Evolutionary conservation across 92 coral and sea anemone species (phyloP).

Genomic region (Zoanthus solanderi): DNA sequence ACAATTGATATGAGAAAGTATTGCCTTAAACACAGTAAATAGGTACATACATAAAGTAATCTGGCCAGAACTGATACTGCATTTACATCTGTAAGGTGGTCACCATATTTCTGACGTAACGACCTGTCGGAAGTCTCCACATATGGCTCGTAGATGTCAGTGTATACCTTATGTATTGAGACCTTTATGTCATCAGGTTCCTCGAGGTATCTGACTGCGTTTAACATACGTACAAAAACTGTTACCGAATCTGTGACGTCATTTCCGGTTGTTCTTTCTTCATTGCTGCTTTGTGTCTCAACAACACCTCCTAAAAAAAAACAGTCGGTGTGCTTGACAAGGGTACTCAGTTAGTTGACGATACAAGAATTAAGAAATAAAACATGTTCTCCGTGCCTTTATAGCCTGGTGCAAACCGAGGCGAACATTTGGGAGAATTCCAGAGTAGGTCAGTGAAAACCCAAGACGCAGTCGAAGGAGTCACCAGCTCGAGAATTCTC

Average conservation of each 20-base stretch:
- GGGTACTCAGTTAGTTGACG: too few species aligned
- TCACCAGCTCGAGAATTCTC: too few species aligned
- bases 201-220: slow-evolving; percentile 58
- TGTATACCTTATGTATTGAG: slow-evolving; percentile 50
- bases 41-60: slow-evolving; percentile 40
- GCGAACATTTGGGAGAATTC: too few species aligned
- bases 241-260: slow-evolving; percentile 48
- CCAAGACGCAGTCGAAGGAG: too few species aligned
- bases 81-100: slow-evolving; percentile 78
- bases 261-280: slow-evolving; percentile 17
- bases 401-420: too few species aligned
- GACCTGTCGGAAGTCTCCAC: slow-evolving; percentile 47
- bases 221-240: slow-evolving; percentile 73
- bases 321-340: background rate
- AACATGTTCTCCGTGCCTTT: too few species aligned
- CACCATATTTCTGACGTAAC: slow-evolving; percentile 75
- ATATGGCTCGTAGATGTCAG: too few species aligned
- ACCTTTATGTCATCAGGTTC: slow-evolving; percentile 36
- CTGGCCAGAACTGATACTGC: slow-evolving; percentile 65
- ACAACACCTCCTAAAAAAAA: slow-evolving; percentile 68
- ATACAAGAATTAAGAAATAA: too few species aligned
- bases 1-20: too few species aligned
- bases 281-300: slow-evolving; percentile 75
- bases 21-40: background rate
- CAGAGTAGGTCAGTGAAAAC: too few species aligned